These are phyloP conservation scores for Cydia pomonella DNA, from an alignment of 1,140 invertebrate species.

Conservation along the genomic window DNA sequence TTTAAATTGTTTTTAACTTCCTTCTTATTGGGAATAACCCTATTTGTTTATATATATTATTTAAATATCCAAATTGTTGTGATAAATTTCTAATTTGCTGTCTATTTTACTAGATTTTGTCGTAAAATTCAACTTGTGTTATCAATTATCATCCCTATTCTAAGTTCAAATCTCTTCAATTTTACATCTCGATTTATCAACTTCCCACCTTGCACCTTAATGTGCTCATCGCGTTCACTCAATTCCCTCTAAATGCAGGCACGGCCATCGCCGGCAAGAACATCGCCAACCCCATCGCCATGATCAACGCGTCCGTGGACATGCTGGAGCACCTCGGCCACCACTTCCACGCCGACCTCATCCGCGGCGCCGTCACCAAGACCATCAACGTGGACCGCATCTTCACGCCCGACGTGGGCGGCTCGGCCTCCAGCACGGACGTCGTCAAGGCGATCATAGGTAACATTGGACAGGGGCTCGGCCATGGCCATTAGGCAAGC, in stretches of 20 bases:
- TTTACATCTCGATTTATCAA: no score
- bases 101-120: no score
- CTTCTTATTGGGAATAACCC: no score
- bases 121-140: no score
- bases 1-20: no score
- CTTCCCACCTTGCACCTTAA: no score
- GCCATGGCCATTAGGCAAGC: background rate
- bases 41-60: no score
- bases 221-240: no score
- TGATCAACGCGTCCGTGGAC: constrained; percentile 95
- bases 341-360: constrained; percentile 88
- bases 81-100: no score
- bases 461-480: constrained; percentile 71
- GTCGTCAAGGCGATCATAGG: constrained; percentile 86
- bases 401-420: constrained; percentile 88
- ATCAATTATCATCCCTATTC: no score
- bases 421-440: constrained; percentile 84
- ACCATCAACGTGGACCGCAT: constrained; percentile 89
- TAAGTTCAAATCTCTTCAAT: no score
- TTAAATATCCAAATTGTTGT: no score
- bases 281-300: constrained; percentile 98
- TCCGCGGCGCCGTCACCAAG: constrained; percentile 54
- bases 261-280: constrained; percentile 96
- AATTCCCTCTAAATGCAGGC: constrained; percentile 79
- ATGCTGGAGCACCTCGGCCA: constrained; percentile 95